Percentiles rank a stretch among this genome's conserved stretches.
These are phyloP conservation scores for Thereva unica DNA, from an alignment of 2,888 invertebrate genomes.

Conservation along the genomic window DNA sequence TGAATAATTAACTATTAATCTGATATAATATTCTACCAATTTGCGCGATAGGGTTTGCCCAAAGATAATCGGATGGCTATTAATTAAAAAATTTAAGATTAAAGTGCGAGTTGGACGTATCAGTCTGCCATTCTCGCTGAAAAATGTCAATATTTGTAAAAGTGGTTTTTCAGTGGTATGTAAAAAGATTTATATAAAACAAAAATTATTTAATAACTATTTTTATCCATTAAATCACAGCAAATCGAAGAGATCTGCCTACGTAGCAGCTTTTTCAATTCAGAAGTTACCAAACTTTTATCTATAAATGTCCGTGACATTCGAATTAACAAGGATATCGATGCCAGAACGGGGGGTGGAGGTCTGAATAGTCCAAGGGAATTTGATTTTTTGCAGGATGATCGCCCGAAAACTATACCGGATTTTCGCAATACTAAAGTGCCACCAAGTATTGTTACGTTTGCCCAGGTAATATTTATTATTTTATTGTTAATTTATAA, in stretches of 20 bases:
- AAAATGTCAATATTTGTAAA: constrained; percentile 79
- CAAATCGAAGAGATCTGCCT: constrained; percentile 84
- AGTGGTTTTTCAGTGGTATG: constrained; percentile 78
- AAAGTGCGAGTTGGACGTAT: constrained; percentile 80
- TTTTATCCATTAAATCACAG: constrained; percentile 57
- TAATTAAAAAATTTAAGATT: constrained; percentile 78
- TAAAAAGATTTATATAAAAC: constrained; percentile 43
- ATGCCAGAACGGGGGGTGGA: constrained; percentile 48
- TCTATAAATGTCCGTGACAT: constrained; percentile 82
- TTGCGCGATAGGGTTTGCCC: constrained; percentile 70
- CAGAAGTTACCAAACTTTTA: constrained; percentile 82
- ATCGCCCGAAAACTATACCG: constrained; percentile 54
- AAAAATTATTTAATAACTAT: neutral
- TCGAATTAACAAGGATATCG: constrained; percentile 77
- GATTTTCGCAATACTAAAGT: constrained; percentile 77
- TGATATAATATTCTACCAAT: constrained; percentile 33
- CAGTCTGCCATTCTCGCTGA: constrained; percentile 77
- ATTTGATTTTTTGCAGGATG: constrained; percentile 42
- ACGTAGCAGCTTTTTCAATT: constrained; percentile 85
- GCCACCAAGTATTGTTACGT: constrained; percentile 77
- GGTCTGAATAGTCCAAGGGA: constrained; percentile 6
- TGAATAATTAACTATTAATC: constrained; percentile 1
- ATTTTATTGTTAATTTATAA: constrained; percentile 5
- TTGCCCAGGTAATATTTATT: constrained; percentile 70
- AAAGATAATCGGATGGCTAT: constrained; percentile 75